These are phyloP conservation scores for Pollachius pollachius DNA, from an alignment of 2,113 vertebrate species.

Conservation along the genomic window DNA sequence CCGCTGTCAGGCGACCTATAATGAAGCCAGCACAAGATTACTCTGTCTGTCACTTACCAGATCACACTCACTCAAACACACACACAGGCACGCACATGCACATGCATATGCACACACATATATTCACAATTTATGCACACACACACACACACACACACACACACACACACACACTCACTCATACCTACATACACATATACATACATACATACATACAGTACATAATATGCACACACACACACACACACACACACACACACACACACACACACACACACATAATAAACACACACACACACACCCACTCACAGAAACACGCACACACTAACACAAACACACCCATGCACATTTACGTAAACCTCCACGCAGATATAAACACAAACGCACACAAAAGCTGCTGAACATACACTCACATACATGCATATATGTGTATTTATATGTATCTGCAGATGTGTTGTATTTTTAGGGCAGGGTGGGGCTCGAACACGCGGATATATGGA, in stretches of 20 bases:
- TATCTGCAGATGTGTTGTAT: background rate
- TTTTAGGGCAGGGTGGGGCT: background rate
- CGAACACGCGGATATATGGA: background rate
- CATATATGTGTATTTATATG: background rate
- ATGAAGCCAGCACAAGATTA: too few relatives aligned
- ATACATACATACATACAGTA: background rate
- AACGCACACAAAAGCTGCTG: background rate
- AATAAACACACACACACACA: background rate
- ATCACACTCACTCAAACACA: background rate
- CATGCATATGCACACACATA: background rate
- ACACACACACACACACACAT: background rate
- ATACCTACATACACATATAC: background rate
- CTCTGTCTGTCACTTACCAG: too few relatives aligned
- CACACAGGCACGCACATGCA: background rate
- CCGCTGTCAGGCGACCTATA: too few relatives aligned
- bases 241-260: constrained; percentile 8
- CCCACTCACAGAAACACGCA: background rate
- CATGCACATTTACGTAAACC: background rate
- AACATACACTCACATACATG: background rate
- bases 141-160: constrained; percentile 6
- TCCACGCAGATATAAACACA: background rate
- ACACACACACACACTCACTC: constrained; percentile 4
- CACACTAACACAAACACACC: background rate
- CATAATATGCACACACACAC: constrained; percentile 2
- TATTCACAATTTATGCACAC: background rate